Base-by-base conservation (phyloP, 2,888 invertebrate genomes). In the Brachylomia viminalis region DNA sequence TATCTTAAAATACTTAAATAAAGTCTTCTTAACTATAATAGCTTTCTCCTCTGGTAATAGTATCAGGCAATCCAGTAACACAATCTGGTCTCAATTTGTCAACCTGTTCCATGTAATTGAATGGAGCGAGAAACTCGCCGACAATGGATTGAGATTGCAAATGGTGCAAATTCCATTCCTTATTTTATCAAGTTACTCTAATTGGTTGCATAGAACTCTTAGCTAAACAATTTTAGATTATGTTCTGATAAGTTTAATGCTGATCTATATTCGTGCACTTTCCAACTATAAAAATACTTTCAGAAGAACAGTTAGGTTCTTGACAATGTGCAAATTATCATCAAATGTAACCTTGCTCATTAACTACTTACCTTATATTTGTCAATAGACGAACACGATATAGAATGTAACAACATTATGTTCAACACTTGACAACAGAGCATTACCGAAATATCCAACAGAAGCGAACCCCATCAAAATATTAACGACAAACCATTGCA, bases 141-240 rank as follows among this genome's bases (percentile, higher is more conserved):
- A 88, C 88, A 87, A 87, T 88, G 78, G 85, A 80, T 82, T 80
- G 75, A 86, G 84, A 86, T 87, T 86, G 86, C 79, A 79, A 88
- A 76, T 78, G 68, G 76, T 80, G 72, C 73, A 66, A 73, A 79
- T 78, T 79, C 72, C 72, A 66, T 82, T 85, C 74, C 83, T 85
- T 82, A 82, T 74, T 72, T 85, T 78, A 79, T 83, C 83, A 86
- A 70, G 56, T 62, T 27, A 64, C 62, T 61, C 72, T 84, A 79
- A 86, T 86, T 83, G 86, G 75, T 75, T 67, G 72, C 62, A 74
- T 84, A 30, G 69, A 85, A 75, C 42, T 68, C 62, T 58, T 47
- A 67, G 67, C 64, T 75, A 49, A 72, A 72, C 68, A 47, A 72
- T 83, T 82, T 72, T 52, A 75, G 75, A 72, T 84, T 65, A 54